Evolutionary conservation across 2,888 invertebrate genomes (phyloP).

Genomic region (Ariolimax columbianus): DNA sequence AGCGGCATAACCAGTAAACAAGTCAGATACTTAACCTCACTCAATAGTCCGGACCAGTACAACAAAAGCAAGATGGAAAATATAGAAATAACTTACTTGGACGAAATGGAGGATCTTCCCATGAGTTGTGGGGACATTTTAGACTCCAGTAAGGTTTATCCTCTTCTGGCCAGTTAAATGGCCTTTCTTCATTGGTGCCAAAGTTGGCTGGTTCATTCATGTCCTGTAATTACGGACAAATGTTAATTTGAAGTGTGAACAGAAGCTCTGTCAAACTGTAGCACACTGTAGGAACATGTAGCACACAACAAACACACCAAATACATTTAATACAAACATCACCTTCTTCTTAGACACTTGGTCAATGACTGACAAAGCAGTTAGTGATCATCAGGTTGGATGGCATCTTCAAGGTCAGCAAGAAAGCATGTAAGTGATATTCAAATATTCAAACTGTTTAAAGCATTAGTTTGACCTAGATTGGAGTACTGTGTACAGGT

Average conservation of each 20-base stretch:
- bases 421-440: too few relatives aligned
- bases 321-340: background rate
- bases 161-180: constrained; percentile 76
- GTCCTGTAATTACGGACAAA: constrained; percentile 65
- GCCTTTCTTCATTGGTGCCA: constrained; percentile 76
- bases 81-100: constrained; percentile 63
- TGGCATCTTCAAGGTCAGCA: too few relatives aligned
- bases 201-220: constrained; percentile 80
- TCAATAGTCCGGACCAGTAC: background rate
- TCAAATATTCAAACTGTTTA: too few relatives aligned
- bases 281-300: too few relatives aligned
- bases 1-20: too few relatives aligned
- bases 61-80: background rate
- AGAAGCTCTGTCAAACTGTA: background rate
- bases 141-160: constrained; percentile 74
- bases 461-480: too few relatives aligned
- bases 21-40: background rate
- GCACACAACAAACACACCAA: background rate
- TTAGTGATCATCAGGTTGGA: too few relatives aligned
- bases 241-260: background rate
- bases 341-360: too few relatives aligned
- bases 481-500: too few relatives aligned
- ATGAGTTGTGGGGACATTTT: constrained; percentile 68
- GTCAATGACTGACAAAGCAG: too few relatives aligned
- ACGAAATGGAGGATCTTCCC: constrained; percentile 75